Evolutionary conservation across 2,888 invertebrate genomes (phyloP), one percentile per base, ranked within the genome.

Genomic region (Saturnia pavonia): DNA sequence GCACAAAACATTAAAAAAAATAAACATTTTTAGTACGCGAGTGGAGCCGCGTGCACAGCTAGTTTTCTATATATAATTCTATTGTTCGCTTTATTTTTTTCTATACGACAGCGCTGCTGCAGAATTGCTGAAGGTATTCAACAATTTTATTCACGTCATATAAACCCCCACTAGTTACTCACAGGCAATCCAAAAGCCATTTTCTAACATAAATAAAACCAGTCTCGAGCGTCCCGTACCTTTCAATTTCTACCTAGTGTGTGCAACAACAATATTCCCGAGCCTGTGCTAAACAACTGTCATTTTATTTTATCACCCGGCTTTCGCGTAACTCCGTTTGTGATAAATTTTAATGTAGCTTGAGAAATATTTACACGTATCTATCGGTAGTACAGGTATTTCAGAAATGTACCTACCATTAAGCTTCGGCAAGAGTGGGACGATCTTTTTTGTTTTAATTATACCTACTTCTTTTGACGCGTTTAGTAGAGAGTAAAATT

Each of bases 281-380:
- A 77, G 89, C 83, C 90, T 86, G 82, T 89, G 91, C 91, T 94
- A 94, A 94, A 93, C 93, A 93, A 94, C 91, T 92, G 93, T 92
- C 93, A 92, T 93, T 92, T 92, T 93, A 92, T 93, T 94, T 94
- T 93, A 93, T 92, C 89, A 90, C 93, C 91, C 78, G 88, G 89
- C 91, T 92, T 89, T 83, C 86, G 84, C 88, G 91, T 91, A 91
- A 92, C 87, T 90, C 90, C 84, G 86, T 83, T 86, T 84, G 91
- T 88, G 88, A 92, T 94, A 91, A 93, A 94, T 93, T 93, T 94
- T 94, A 94, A 94, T 93, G 93, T 85, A 82, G 77, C 80, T 77
- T 75, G 79, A 87, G 88, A 92, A 89, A 91, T 93, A 93, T 91
- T 91, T 91, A 91, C 90, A 87, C 85, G 81, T 80, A 79, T 19